These are phyloP conservation scores for Forbesichthys agassizii DNA, from an alignment of 2,113 vertebrate genomes.

Conservation along the genomic window DNA sequence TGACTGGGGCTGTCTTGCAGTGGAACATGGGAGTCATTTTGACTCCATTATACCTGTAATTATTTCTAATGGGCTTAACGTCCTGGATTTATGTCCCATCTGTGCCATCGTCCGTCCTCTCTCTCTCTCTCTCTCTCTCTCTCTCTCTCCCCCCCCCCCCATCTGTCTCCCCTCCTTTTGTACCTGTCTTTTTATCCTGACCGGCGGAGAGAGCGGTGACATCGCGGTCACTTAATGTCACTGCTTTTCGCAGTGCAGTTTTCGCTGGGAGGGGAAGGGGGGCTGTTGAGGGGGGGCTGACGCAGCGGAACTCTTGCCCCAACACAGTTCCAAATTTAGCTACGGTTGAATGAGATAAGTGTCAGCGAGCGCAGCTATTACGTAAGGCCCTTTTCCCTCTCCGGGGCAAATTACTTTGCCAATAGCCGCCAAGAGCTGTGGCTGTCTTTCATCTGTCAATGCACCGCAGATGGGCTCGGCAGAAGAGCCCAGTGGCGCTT, in stretches of 20 bases:
- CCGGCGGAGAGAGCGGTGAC: conserved; percentile 25
- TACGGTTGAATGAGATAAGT: conserved; percentile 35
- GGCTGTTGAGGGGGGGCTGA: conserved; percentile 21
- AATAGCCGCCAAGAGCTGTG: conserved; percentile 33
- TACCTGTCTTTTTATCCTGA: conserved; percentile 29
- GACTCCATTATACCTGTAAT: too few relatives aligned
- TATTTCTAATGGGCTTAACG: too few relatives aligned
- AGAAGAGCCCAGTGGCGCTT: conserved; percentile 29
- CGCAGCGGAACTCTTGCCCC: conserved; percentile 31
- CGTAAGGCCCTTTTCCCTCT: conserved; percentile 44
- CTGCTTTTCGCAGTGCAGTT: conserved; percentile 25
- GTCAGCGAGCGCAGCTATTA: conserved; percentile 40
- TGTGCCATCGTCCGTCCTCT: neutral
- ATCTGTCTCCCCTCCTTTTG: conserved; percentile 12
- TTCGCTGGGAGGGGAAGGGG: neutral
- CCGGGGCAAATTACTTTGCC: conserved; percentile 45
- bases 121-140: conserved; percentile 8
- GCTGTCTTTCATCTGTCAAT: conserved; percentile 22
- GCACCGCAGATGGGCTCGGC: conserved; percentile 14
- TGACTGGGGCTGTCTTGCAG: too few relatives aligned
- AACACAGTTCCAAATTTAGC: conserved; percentile 51
- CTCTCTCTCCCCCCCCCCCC: conserved; percentile 16
- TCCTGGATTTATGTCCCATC: neutral
- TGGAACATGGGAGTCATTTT: too few relatives aligned
- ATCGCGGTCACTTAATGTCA: conserved; percentile 44